Evolutionary conservation across 2,113 vertebrate species (phyloP).

Genomic region (Percopsis transmontana): DNA sequence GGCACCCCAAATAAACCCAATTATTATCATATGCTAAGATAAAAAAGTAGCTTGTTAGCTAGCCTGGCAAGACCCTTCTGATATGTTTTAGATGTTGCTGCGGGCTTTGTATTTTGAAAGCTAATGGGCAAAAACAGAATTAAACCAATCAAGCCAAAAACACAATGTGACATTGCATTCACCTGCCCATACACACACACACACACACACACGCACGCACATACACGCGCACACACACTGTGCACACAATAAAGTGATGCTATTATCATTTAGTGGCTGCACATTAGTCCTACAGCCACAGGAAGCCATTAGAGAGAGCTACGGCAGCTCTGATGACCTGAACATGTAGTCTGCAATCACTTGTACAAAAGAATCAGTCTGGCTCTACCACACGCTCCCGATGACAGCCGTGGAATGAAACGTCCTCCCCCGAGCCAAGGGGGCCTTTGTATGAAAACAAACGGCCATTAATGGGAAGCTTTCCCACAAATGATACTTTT

Average conservation of each 20-base stretch:
- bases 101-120: slow-evolving; percentile 22
- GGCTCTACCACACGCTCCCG: slow-evolving; percentile 34
- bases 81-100: slow-evolving; percentile 6
- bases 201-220: not conserved
- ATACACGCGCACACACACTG: not conserved
- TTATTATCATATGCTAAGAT: too few species aligned
- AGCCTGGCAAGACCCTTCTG: too few species aligned
- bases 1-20: too few species aligned
- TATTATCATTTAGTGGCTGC: slow-evolving; percentile 41
- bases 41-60: too few species aligned
- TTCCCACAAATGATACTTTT: not conserved
- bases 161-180: slow-evolving; percentile 9
- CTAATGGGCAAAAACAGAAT: slow-evolving; percentile 6
- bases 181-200: not conserved
- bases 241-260: slow-evolving; percentile 16
- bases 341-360: slow-evolving; percentile 18
- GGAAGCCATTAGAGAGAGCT: slow-evolving; percentile 40
- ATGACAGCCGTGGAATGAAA: slow-evolving; percentile 35
- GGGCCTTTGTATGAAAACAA: not conserved
- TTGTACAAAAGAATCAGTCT: slow-evolving; percentile 42
- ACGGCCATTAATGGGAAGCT: not conserved
- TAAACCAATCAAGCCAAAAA: not conserved
- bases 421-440: not conserved
- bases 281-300: slow-evolving; percentile 40
- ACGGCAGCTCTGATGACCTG: slow-evolving; percentile 42